These are phyloP conservation scores for Schizotus pectinicornis DNA, from an alignment of 2,888 invertebrate species.

Conservation along the genomic window DNA sequence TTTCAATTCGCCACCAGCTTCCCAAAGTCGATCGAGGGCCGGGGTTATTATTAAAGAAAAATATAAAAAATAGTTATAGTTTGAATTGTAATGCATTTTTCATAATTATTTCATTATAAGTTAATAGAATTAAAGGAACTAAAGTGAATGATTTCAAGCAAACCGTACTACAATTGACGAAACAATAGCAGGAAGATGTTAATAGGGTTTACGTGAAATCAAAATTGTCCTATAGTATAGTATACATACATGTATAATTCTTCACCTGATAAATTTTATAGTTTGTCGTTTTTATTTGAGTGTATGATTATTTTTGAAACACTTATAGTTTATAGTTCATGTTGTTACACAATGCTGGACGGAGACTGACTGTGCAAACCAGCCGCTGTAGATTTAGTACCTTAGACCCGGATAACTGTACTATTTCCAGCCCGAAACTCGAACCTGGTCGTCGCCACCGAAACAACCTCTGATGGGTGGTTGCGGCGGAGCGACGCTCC, in stretches of 20 bases:
- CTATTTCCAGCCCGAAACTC: conserved; percentile 19
- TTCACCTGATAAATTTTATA: conserved; percentile 44
- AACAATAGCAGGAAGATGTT: conserved; percentile 45
- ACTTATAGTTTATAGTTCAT: conserved; percentile 54
- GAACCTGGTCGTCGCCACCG: no score
- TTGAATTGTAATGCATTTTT: conserved; percentile 50
- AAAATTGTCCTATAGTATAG: conserved; percentile 43
- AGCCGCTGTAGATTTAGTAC: conserved; percentile 59
- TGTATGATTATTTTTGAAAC: conserved; percentile 47
- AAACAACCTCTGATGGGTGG: no score
- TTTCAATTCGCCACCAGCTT: conserved; percentile 19
- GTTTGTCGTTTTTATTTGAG: conserved; percentile 42
- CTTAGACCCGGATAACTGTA: conserved; percentile 57
- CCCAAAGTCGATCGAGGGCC: conserved; percentile 46
- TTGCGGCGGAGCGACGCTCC: no score
- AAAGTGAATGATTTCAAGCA: conserved; percentile 45
- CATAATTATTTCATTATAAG: conserved; percentile 48
- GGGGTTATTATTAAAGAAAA: conserved; percentile 40
- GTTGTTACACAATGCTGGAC: conserved; percentile 54
- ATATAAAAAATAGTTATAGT: conserved; percentile 51
- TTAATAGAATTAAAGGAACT: conserved; percentile 41
- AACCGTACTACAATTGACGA: conserved; percentile 41
- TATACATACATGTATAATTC: conserved; percentile 28
- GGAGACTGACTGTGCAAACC: conserved; percentile 60
- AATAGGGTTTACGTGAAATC: conserved; percentile 50